Percentiles rank a stretch among this genome's conserved stretches.
Evolutionary conservation across 2,888 invertebrate genomes (phyloP).

Genomic region (Hypena proboscidalis): DNA sequence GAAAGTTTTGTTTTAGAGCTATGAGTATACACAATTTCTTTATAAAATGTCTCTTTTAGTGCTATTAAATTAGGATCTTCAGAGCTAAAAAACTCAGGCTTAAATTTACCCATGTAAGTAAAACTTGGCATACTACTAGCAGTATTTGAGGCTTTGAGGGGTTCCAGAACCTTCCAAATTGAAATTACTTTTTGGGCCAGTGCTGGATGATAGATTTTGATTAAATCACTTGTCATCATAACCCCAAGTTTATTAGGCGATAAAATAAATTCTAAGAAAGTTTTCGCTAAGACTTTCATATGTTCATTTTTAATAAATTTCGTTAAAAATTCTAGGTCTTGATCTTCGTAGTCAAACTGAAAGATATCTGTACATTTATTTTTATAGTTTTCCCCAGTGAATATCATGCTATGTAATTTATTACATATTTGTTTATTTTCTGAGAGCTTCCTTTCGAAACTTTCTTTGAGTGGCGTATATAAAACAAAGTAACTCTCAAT

Average conservation of each 20-base stretch:
- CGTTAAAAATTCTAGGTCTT: slow-evolving; percentile 38
- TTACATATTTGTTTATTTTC: slow-evolving; percentile 22
- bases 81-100: slow-evolving; percentile 43
- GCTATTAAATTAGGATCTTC: slow-evolving; percentile 29
- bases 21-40: slow-evolving; percentile 35
- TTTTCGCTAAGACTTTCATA: slow-evolving; percentile 39
- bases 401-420: slow-evolving; percentile 42
- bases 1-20: slow-evolving; percentile 26
- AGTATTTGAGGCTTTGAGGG: not conserved
- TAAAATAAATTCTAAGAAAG: slow-evolving; percentile 43
- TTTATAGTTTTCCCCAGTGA: slow-evolving; percentile 27
- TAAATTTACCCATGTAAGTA: slow-evolving; percentile 35
- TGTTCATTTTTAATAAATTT: slow-evolving; percentile 42
- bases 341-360: slow-evolving; percentile 42
- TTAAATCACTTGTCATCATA: slow-evolving; percentile 45
- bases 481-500: slow-evolving; percentile 47
- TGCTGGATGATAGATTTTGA: slow-evolving; percentile 50
- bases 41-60: slow-evolving; percentile 41
- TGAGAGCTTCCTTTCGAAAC: slow-evolving; percentile 34
- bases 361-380: slow-evolving; percentile 25
- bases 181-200: slow-evolving; percentile 45
- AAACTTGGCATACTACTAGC: slow-evolving; percentile 1
- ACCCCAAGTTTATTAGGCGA: slow-evolving; percentile 34
- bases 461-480: slow-evolving; percentile 48
- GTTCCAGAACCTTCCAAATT: slow-evolving; percentile 10